Percentiles rank a stretch among this genome's conserved stretches.
Conservation (phyloP, 2,888 invertebrate genomes). For the Mythimna loreyi region DNA sequence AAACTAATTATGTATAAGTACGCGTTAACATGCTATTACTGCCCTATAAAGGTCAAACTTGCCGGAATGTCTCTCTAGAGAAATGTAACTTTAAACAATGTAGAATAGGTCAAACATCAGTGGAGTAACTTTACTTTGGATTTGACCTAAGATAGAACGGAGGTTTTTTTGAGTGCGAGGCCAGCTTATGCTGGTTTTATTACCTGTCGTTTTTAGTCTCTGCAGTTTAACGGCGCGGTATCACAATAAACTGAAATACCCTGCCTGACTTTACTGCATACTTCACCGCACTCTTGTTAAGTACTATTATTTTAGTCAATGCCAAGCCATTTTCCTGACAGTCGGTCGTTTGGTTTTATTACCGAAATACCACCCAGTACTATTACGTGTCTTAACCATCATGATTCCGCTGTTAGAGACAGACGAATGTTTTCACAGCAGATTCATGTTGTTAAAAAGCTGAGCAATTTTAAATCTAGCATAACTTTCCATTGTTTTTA, state of each 20-base stretch:
- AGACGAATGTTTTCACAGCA: too few relatives aligned
- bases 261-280: too few relatives aligned
- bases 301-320: conserved; percentile 21
- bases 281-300: conserved; percentile 7
- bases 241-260: not conserved
- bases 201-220: not conserved
- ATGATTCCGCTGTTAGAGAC: too few relatives aligned
- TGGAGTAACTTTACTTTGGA: not conserved
- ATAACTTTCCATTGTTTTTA: not conserved
- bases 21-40: conserved; percentile 6
- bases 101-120: not conserved
- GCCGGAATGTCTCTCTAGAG: not conserved
- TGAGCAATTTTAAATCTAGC: not conserved
- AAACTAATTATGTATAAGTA: not conserved
- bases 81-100: not conserved
- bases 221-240: not conserved
- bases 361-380: not conserved
- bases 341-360: conserved; percentile 28
- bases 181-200: not conserved
- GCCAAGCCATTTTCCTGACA: conserved; percentile 13
- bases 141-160: not conserved
- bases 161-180: not conserved
- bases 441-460: too few relatives aligned
- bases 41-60: conserved; percentile 7
- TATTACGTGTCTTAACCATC: too few relatives aligned